Conservation (phyloP, 2,888 invertebrate genomes). For the Loripinus fragilis region DNA sequence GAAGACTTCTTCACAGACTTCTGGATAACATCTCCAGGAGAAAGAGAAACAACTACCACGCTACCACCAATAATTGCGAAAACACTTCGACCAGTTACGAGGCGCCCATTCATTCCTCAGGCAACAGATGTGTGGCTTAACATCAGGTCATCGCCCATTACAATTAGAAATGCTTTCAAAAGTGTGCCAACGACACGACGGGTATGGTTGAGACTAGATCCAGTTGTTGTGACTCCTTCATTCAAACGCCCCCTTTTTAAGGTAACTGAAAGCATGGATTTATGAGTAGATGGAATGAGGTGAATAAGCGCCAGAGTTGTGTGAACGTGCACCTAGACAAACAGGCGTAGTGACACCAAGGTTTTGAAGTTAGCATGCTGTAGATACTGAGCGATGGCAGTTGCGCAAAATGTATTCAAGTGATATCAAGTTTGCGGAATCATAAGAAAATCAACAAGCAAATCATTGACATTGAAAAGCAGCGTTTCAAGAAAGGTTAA, state of each 20-base stretch:
- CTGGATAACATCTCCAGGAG: not conserved
- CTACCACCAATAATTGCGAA: not conserved
- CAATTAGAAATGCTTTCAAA: not conserved
- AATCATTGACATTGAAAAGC: too few species aligned
- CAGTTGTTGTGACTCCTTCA: not conserved
- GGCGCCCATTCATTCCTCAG: not conserved
- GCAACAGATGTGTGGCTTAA: conserved; percentile 12
- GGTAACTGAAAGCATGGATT: conserved; percentile 3
- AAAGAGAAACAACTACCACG: not conserved
- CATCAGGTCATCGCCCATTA: not conserved
- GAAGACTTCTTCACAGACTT: not conserved
- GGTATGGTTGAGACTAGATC: not conserved
- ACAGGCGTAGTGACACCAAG: not conserved
- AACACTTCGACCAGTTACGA: not conserved
- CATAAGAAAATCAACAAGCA: too few species aligned
- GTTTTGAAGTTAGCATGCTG: not conserved
- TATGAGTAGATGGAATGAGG: not conserved
- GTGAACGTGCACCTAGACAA: not conserved
- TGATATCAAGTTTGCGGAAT: too few species aligned
- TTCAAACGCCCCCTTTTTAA: not conserved
- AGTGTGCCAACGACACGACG: not conserved
- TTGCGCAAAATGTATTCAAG: too few species aligned
- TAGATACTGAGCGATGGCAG: too few species aligned
- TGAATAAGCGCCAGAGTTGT: not conserved
- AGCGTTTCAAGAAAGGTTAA: too few species aligned